Conservation (phyloP, 1,140 invertebrate genomes). For the Chironomus striatipennis region DNA sequence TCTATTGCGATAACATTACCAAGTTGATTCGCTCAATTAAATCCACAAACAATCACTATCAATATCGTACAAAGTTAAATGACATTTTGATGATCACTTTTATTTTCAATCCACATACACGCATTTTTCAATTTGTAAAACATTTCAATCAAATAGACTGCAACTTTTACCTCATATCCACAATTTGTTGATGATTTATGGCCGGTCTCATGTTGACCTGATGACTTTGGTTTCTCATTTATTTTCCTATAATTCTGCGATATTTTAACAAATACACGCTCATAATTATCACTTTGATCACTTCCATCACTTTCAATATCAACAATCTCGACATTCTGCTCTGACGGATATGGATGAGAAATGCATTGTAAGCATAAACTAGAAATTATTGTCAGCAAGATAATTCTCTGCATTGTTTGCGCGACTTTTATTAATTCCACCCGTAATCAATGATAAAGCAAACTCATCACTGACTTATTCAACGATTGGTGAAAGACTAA, state of each 20-base stretch:
- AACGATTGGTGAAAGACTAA: not conserved
- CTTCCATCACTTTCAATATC: not conserved
- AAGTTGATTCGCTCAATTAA: too few species aligned
- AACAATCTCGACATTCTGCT: not conserved
- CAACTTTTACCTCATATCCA: not conserved
- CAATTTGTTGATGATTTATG: not conserved
- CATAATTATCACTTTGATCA: not conserved
- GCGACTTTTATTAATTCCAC: too few species aligned
- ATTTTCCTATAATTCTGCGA: not conserved
- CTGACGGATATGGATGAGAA: not conserved
- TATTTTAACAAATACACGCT: not conserved
- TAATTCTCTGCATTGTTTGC: not conserved
- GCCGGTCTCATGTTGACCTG: not conserved
- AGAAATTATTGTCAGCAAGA: not conserved
- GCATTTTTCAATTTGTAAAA: too few species aligned
- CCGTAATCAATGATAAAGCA: too few species aligned
- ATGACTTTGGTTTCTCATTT: not conserved
- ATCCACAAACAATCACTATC: too few species aligned
- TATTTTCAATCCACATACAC: too few species aligned
- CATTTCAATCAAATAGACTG: too few species aligned
- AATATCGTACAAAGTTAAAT: too few species aligned
- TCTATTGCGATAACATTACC: too few species aligned
- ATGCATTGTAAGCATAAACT: not conserved
- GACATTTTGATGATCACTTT: too few species aligned
- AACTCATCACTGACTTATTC: not conserved